Conservation (phyloP, 2,888 invertebrate species). For the Chrysomela aeneicollis region DNA sequence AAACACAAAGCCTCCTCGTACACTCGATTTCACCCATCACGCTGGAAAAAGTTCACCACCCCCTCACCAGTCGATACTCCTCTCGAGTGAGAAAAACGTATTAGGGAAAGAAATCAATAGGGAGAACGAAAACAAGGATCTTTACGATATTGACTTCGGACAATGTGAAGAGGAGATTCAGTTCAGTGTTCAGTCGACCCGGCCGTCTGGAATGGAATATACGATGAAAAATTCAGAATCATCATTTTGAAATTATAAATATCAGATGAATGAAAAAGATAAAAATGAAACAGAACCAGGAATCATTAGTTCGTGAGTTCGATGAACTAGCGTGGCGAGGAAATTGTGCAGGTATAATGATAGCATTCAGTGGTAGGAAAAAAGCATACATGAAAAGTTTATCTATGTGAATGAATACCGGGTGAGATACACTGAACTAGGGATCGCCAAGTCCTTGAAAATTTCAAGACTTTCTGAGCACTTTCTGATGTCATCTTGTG, state of each 20-base stretch:
- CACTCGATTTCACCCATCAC: constrained; percentile 31
- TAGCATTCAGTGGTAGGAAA: too few species aligned
- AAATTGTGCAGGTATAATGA: too few species aligned
- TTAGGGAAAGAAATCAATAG: constrained; percentile 40
- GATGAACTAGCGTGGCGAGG: too few species aligned
- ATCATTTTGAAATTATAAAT: not conserved
- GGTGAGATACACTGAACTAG: too few species aligned
- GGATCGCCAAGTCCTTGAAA: too few species aligned
- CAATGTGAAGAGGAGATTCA: constrained; percentile 24
- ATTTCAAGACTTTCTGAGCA: too few species aligned
- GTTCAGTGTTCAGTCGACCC: constrained; percentile 32
- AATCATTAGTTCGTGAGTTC: too few species aligned
- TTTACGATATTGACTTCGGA: constrained; percentile 44
- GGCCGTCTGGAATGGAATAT: constrained; percentile 22
- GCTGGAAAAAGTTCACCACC: constrained; percentile 20
- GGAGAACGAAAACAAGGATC: constrained; percentile 42
- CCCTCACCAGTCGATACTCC: constrained; percentile 32
- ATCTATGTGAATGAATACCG: too few species aligned
- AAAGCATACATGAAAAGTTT: too few species aligned
- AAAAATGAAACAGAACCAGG: too few species aligned
- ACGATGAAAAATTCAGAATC: constrained; percentile 10
- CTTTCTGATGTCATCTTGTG: too few species aligned
- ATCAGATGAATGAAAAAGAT: not conserved
- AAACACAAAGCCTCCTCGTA: constrained; percentile 23
- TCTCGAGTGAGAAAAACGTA: constrained; percentile 35